Percentiles rank a stretch among this genome's conserved stretches.
phyloP scores from a whole-genome alignment of 1,140 invertebrate genomes.

The Monomorium pharaonis region DNA sequence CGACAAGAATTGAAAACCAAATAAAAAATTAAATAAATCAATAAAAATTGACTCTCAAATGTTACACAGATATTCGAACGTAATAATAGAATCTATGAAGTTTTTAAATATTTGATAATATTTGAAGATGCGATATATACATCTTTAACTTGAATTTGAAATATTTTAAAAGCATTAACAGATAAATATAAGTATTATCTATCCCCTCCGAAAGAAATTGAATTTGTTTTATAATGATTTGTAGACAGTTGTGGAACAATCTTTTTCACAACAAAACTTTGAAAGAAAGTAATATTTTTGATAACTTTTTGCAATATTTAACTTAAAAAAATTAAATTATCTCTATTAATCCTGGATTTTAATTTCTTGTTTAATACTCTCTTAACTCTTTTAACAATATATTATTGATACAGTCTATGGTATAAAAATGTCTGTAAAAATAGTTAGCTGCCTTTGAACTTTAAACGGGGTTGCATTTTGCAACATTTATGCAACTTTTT shows the following conservation, averaged over 20 bases:
- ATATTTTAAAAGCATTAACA: neutral
- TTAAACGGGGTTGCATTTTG: neutral
- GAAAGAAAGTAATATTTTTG: neutral
- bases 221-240: neutral
- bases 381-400: neutral
- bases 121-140: too few species aligned
- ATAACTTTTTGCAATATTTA: neutral
- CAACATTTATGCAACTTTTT: slow-evolving; percentile 11
- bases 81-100: too few species aligned
- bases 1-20: too few species aligned
- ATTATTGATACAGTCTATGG: neutral
- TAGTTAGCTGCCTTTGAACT: slow-evolving; percentile 25
- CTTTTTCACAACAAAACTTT: neutral
- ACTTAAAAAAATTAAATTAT: neutral
- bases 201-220: neutral
- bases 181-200: neutral
- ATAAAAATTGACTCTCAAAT: too few species aligned
- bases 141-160: neutral
- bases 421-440: slow-evolving; percentile 19
- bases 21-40: too few species aligned
- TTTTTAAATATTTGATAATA: too few species aligned
- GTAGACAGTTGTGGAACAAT: too few species aligned
- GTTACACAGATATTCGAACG: too few species aligned
- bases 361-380: neutral
- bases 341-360: neutral